Base-by-base conservation (phyloP, 2,113 vertebrate genomes). In the Muntiacus reevesi region DNA sequence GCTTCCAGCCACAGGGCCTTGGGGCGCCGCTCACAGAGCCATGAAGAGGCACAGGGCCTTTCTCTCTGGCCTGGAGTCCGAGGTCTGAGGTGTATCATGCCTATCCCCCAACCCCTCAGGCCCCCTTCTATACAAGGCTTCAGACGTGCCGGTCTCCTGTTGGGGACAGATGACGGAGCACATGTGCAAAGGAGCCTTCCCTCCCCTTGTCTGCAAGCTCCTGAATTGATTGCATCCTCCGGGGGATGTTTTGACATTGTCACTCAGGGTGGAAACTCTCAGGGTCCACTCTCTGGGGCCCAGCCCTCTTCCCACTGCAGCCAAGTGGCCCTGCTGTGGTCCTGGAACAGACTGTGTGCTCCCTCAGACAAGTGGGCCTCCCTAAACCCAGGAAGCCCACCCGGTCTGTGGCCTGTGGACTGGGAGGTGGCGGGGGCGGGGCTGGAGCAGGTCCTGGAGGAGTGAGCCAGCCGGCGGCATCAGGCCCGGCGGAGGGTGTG, bases 281-380 rank as follows among this genome's bases (percentile, higher is more conserved):
- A 90, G 86, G 62, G 33, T 33, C 19, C 4, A 4, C 47, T 64
- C 40, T 14, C n/a, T 28, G 14, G 23, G 33, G 25, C 78, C 76
- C 19, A 15, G 67, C 8, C 14, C 23, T 28, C 50, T n/a, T 71
- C 8, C 27, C 1, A 5, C 50, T 54, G 15, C n/a, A 50, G 76
- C 27, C 6, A 7, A 15, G 55, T 14, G 59, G 2, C 50, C 14
- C 23, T 27, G 23, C 25, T 21, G 67, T 14, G 71, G 2, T n/a
- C 10, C 28, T 27, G 23, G 10, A 33, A 7, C 0, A 0, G 14
- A 30, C 45, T 25, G 0, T 3, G 2, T 1, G 25, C 8, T 43
- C 7, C 7, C 36, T 52, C 19, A 71, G 67, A 40, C 82, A 27
- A 28, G 23, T 28, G 3, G 14, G 47, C 67, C 67, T 62, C 36